These are phyloP conservation scores for Agelaius tricolor DNA, from an alignment of 2,113 vertebrate genomes.

Conservation along the genomic window DNA sequence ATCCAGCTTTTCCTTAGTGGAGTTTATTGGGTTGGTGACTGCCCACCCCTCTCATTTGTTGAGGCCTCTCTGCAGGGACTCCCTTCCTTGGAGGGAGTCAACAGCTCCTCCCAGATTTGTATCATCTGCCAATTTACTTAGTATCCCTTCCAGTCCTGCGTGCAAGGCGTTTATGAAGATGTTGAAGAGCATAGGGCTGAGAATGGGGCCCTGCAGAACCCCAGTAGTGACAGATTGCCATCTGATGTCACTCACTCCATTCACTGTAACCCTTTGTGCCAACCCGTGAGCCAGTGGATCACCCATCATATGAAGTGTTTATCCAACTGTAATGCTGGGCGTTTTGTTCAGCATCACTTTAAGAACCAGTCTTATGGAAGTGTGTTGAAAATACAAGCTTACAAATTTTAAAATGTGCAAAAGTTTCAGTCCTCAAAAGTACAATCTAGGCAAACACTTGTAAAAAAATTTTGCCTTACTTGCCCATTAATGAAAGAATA, in stretches of 20 bases:
- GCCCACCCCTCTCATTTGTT: neutral
- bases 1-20: neutral
- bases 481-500: neutral
- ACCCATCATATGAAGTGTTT: too few relatives aligned
- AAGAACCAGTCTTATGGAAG: neutral
- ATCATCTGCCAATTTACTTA: neutral
- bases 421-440: neutral
- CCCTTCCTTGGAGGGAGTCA: neutral
- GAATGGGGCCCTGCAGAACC: neutral
- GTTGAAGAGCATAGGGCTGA: rapidly evolving
- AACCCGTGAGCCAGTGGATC: rapidly evolving
- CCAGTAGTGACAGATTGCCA: neutral
- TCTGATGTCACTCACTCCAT: neutral
- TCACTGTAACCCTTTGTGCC: neutral
- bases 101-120: neutral
- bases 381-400: neutral
- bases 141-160: neutral
- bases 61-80: neutral
- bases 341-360: neutral
- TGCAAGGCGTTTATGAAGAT: rapidly evolving
- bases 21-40: neutral
- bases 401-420: neutral
- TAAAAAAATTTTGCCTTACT: neutral
- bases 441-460: neutral
- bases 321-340: neutral